These are phyloP conservation scores for Emydoidea blandingii DNA, from an alignment of 2,797 vertebrate genomes.

Conservation along the genomic window DNA sequence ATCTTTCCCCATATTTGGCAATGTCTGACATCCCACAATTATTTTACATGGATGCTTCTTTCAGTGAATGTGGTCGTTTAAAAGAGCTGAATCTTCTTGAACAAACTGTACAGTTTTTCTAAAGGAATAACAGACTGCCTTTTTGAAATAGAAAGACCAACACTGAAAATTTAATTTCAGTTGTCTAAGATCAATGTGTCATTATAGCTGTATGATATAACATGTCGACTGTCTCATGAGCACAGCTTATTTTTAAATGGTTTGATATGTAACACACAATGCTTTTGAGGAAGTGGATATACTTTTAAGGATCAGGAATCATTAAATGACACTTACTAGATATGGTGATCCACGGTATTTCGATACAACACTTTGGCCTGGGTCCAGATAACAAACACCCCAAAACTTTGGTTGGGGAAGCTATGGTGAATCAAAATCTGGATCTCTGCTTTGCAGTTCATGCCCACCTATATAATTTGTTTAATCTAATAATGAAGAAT, in stretches of 20 bases:
- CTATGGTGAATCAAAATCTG: constrained; percentile 23
- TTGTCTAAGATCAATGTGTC: not conserved
- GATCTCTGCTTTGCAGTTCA: constrained; percentile 22
- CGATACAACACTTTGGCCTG: constrained; percentile 7
- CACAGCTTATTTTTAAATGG: not conserved
- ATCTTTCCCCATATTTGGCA: constrained; percentile 65
- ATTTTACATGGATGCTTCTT: constrained; percentile 33
- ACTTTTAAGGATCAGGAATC: constrained; percentile 47
- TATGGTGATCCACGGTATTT: constrained; percentile 31
- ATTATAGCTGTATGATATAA: constrained; percentile 7
- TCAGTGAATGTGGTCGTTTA: constrained; percentile 55
- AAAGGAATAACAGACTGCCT: constrained; percentile 49
- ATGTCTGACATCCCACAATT: constrained; percentile 1
- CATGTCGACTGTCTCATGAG: not conserved
- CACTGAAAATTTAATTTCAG: constrained; percentile 25
- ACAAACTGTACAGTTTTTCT: constrained; percentile 43
- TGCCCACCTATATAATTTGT: not conserved
- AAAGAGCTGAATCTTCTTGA: constrained; percentile 29
- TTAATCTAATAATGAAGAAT: not conserved
- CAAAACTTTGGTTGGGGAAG: constrained; percentile 39
- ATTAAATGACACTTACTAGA: constrained; percentile 40
- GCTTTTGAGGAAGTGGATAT: constrained; percentile 11
- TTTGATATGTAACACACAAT: constrained; percentile 21
- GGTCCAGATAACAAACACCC: constrained; percentile 66
- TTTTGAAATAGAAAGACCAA: constrained; percentile 40